Percentiles rank a stretch among this genome's conserved stretches.
Conservation (phyloP, 2,113 vertebrate genomes). For the Paratilapia polleni region DNA sequence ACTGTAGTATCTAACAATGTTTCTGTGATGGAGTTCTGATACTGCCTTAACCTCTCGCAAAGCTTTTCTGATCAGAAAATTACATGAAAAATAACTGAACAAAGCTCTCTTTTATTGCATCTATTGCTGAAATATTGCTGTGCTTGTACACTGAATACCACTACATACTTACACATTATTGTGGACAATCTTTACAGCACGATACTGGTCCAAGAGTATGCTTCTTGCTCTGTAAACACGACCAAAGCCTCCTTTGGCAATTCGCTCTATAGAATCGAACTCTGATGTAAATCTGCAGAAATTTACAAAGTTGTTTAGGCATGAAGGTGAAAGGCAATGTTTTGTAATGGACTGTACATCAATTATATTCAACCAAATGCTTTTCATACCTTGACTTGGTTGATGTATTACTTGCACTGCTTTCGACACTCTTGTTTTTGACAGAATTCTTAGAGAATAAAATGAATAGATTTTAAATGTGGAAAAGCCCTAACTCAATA, state of each 20-base stretch:
- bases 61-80: slow-evolving; percentile 62
- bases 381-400: slow-evolving; percentile 28
- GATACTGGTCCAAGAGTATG: slow-evolving; percentile 11
- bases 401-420: not conserved
- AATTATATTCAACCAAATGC: not conserved
- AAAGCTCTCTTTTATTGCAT: not conserved
- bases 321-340: not conserved
- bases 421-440: not conserved
- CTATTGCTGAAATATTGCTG: not conserved
- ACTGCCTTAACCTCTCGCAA: slow-evolving; percentile 59
- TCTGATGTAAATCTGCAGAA: slow-evolving; percentile 64
- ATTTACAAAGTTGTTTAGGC: not conserved
- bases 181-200: slow-evolving; percentile 74
- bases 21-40: slow-evolving; percentile 53
- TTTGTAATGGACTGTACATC: not conserved
- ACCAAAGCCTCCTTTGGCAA: slow-evolving; percentile 74
- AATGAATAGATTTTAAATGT: not conserved
- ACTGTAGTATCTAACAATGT: slow-evolving; percentile 74
- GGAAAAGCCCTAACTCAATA: not conserved
- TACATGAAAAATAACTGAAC: not conserved
- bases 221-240: slow-evolving; percentile 64
- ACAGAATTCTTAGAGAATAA: slow-evolving; percentile 10
- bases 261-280: not conserved
- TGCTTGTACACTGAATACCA: not conserved
- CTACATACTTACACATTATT: slow-evolving; percentile 50